Evolutionary conservation across 2,888 invertebrate genomes (phyloP), one percentile per base, ranked within the genome.

Genomic region (Baccha elongata): DNA sequence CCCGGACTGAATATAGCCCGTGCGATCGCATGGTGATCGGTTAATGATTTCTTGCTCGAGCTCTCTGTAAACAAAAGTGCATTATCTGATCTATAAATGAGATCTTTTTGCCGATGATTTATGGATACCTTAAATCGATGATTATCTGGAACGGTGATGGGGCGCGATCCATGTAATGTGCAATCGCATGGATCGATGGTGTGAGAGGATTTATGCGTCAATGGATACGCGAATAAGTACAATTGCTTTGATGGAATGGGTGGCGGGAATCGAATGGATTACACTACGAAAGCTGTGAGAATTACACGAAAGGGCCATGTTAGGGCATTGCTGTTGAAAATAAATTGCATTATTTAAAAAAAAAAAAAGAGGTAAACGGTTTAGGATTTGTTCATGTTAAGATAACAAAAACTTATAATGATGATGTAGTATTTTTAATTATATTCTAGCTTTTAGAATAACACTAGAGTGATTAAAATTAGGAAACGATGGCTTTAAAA

Each of bases 61-160:
- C 62, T 79, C 79, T 84, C 79, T 84, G 84, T 84, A 84, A 84
- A 84, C 84, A 84, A 84, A 84, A 84, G 84, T 84, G 74, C 84
- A 84, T 84, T 84, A 84, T 84, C 84, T 84, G 84, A 84, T 84
- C 84, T 74, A 84, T 79, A 84, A 79, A 79, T 79, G 84, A 84
- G 78, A 78, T 84, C 79, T 84, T 84, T 79, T 79, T 62, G 78
- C 42, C 73, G 69, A 84, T 84, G 84, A 84, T 84, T 84, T 84
- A 84, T 79, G 84, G 60, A 79, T 84, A 74, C 73, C 73, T 84
- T 74, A 84, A 84, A 84, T 84, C 84, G 84, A 84, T 84, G 84
- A 84, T 79, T 78, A 84, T 84, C 84, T 79, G 84, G 50, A 58
- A 73, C 79, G 79, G 79, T 84, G 79, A 84, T 84, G 79, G 73